A percentile compares a stretch with the other conserved stretches of the same genome.
These are phyloP conservation scores for Vespertilio murinus DNA, from an alignment of 2,797 vertebrate genomes.

Conservation along the genomic window DNA sequence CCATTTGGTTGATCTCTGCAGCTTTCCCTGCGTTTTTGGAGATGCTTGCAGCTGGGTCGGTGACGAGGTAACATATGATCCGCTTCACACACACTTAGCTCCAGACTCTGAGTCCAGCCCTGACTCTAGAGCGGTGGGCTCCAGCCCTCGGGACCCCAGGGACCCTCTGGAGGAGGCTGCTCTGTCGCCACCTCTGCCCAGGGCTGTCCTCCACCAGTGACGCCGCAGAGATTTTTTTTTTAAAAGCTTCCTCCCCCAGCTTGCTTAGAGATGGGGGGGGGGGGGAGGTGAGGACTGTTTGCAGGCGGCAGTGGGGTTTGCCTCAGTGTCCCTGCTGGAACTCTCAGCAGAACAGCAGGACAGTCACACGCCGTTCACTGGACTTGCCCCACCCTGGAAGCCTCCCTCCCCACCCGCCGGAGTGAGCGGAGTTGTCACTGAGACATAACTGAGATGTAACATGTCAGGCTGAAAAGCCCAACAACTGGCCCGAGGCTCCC, in stretches of 20 bases:
- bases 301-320: background rate
- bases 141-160: background rate
- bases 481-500: no score
- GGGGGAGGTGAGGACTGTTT: background rate
- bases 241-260: no score
- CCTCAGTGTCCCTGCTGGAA: background rate
- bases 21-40: background rate
- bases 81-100: background rate
- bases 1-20: background rate
- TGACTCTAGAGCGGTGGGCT: background rate
- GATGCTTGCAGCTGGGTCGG: background rate
- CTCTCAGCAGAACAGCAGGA: background rate
- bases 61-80: background rate
- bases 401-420: background rate
- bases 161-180: background rate
- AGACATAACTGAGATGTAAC: no score
- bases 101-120: no score
- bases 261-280: background rate
- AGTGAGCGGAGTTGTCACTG: background rate
- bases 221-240: background rate
- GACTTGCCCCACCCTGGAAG: no score
- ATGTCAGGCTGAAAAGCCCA: no score
- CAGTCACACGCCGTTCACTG: no score
- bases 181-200: background rate
- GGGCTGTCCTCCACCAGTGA: background rate